Evolutionary conservation across 2,113 vertebrate species (phyloP), one percentile per base, ranked within the genome.

Genomic region (Dasypus novemcinctus): DNA sequence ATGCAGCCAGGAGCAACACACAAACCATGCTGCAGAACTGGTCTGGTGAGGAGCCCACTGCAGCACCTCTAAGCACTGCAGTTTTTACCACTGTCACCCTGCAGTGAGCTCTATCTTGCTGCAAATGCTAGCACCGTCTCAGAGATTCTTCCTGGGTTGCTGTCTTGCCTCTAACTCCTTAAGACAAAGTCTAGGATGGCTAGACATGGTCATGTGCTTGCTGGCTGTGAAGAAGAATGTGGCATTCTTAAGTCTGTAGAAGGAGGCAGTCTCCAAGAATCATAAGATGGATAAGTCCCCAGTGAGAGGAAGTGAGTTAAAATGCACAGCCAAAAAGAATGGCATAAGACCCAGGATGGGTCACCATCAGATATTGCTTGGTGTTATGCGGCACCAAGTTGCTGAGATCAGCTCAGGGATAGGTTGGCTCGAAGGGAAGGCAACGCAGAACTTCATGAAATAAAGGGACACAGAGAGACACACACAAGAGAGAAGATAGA

Each of bases 221-320:
- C 46, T 88, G 57, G 14, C 72, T 81, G 64, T 31, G 20, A 91
- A 46, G 29, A 57, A 94, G 41, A 91, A 57, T 83, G 69, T 83
- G 43, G 33, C 87, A 80, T 49, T 95, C 15, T 87, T 82, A 80
- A 90, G 41, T 94, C 29, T 83, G 59, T 80, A 83, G 43, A 61
- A 41, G 78, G 74, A 93, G 86, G 74, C 41, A 33, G 49, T 69
- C 76, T 95, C 96, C 96, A 97, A 96, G 95, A 97, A 96, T 90
- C 84, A 54, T 57, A 92, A 95, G 69, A 81, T 93, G 90, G 95
- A 94, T 87, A 95, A 97, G 80, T 96, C 95, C 97, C 93, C 64
- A 93, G 83, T 83, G 75, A 97, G 80, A 97, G 96, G 97, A 97
- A 97, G 96, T 95, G 93, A 94, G 90, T 97, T 97, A 52, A 95